phyloP scores from a whole-genome alignment of 2,797 vertebrate genomes.

The Xenentodon cancila region DNA sequence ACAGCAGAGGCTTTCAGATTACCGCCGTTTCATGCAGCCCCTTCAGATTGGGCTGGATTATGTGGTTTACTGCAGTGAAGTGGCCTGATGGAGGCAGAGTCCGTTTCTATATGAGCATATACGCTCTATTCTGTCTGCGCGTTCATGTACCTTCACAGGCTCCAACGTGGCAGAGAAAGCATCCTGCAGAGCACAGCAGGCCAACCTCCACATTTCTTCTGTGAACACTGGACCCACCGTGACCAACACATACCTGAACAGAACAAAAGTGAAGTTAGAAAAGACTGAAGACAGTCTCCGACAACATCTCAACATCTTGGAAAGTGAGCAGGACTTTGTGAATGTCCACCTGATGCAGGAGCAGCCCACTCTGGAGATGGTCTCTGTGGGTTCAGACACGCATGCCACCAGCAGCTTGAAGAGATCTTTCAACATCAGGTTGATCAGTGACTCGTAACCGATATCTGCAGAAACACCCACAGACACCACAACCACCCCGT shows the following conservation, averaged over 20 bases:
- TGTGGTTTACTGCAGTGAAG: not conserved
- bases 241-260: conserved; percentile 90
- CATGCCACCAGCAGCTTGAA: conserved; percentile 93
- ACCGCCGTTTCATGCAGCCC: conserved; percentile 41
- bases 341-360: conserved; percentile 93
- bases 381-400: conserved; percentile 95
- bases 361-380: conserved; percentile 97
- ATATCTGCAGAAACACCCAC: conserved; percentile 81
- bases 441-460: conserved; percentile 94
- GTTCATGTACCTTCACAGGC: conserved; percentile 90
- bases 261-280: not conserved
- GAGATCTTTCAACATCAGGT: conserved; percentile 95
- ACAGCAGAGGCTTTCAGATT: conserved; percentile 42
- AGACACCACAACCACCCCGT: not conserved
- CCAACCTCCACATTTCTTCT: conserved; percentile 97
- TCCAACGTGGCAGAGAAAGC: conserved; percentile 95
- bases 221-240: conserved; percentile 95
- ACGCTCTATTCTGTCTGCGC: not conserved
- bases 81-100: not conserved
- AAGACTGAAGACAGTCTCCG: no score
- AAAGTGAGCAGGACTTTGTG: no score
- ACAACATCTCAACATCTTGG: no score
- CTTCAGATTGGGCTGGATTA: conserved; percentile 43
- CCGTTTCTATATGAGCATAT: no score
- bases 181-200: conserved; percentile 95